A percentile compares a stretch with the other conserved stretches of the same genome.
phyloP scores from a whole-genome alignment of 2,888 invertebrate genomes.

The Amphimallon solstitiale region DNA sequence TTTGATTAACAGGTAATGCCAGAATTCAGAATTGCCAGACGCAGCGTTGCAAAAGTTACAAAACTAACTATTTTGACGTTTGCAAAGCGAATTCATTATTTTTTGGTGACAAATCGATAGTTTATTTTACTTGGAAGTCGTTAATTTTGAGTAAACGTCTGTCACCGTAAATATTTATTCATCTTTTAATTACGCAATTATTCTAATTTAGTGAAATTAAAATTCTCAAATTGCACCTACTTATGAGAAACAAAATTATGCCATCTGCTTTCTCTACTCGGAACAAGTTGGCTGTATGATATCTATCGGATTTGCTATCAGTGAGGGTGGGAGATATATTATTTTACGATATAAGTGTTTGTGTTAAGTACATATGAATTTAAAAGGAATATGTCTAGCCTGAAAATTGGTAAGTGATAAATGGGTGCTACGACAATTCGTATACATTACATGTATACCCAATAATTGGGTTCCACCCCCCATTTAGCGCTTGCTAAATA shows the following conservation, averaged over 20 bases:
- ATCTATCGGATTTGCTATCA: constrained; percentile 27
- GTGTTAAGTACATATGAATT: constrained; percentile 54
- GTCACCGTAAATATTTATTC: background rate
- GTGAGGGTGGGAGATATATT: constrained; percentile 48
- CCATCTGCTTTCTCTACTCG: constrained; percentile 37
- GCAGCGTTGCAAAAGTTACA: no score
- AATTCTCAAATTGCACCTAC: constrained; percentile 8
- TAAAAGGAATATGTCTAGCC: constrained; percentile 70
- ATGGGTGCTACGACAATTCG: constrained; percentile 1
- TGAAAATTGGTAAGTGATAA: constrained; percentile 68
- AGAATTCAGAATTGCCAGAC: constrained; percentile 1
- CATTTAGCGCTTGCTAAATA: constrained; percentile 41
- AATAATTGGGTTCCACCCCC: constrained; percentile 58
- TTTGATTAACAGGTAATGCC: constrained; percentile 30
- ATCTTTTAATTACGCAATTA: constrained; percentile 10
- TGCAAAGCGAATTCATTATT: background rate
- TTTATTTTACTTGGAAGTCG: background rate
- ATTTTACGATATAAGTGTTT: constrained; percentile 51
- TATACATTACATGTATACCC: background rate
- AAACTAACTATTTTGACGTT: no score
- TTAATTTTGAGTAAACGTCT: background rate
- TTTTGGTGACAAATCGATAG: background rate
- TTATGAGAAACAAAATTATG: constrained; percentile 29
- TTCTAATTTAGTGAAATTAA: constrained; percentile 18
- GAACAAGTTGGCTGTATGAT: constrained; percentile 34